phyloP scores from a whole-genome alignment of 2,888 invertebrate genomes.

The Pegoplata infirma region DNA sequence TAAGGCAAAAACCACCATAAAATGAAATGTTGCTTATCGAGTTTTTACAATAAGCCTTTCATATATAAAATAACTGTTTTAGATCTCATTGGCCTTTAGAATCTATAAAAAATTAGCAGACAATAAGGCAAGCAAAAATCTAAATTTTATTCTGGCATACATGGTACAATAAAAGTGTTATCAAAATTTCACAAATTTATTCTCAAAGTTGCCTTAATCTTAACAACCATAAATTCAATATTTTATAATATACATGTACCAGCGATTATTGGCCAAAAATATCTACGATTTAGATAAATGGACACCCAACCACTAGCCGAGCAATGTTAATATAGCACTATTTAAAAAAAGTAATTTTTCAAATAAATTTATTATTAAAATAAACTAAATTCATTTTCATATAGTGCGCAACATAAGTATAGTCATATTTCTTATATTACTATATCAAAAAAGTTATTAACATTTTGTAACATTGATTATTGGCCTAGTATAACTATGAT shows the following conservation, averaged over 20 bases:
- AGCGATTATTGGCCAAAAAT: constrained; percentile 70
- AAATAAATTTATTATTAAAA: not conserved
- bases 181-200: constrained; percentile 27
- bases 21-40: too few species aligned
- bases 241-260: constrained; percentile 54
- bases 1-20: too few species aligned
- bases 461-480: constrained; percentile 62
- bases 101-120: constrained; percentile 63
- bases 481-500: constrained; percentile 34
- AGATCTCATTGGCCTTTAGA: constrained; percentile 72
- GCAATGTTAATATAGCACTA: constrained; percentile 65
- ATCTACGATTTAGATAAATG: constrained; percentile 64
- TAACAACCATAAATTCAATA: not conserved
- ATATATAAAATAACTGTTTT: constrained; percentile 62
- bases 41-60: too few species aligned
- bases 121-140: constrained; percentile 75
- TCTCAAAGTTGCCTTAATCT: constrained; percentile 36
- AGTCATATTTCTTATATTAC: not conserved
- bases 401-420: not conserved
- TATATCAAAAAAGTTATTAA: not conserved
- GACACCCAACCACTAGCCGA: constrained; percentile 69
- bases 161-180: constrained; percentile 61
- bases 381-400: not conserved
- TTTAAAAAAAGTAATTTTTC: constrained; percentile 43
- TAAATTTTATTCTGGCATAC: constrained; percentile 70